These are phyloP conservation scores for Trichogramma evanescens DNA, from an alignment of 2,888 invertebrate genomes.

Conservation along the genomic window DNA sequence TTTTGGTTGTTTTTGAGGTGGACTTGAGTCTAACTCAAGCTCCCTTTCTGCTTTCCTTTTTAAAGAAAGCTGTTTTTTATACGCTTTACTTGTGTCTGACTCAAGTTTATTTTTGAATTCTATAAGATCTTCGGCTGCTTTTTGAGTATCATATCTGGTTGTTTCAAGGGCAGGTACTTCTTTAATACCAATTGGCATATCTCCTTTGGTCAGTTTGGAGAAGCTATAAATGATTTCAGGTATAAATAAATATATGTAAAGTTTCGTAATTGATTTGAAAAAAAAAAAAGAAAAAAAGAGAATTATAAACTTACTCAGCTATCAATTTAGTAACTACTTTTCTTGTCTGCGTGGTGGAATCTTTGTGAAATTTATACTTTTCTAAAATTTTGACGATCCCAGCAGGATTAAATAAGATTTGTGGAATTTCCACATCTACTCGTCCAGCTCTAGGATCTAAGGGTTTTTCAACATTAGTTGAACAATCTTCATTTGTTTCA, in stretches of 20 bases:
- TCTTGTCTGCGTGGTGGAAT: conserved; percentile 53
- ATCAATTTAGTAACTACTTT: conserved; percentile 52
- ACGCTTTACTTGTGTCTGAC: conserved; percentile 31
- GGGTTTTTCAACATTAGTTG: conserved; percentile 28
- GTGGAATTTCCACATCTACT: conserved; percentile 66
- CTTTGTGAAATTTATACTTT: conserved; percentile 48
- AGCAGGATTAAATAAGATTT: conserved; percentile 59
- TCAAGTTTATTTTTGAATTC: conserved; percentile 51
- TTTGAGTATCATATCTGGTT: conserved; percentile 37
- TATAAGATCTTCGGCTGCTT: conserved; percentile 46
- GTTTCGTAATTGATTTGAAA: not conserved
- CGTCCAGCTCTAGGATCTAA: conserved; percentile 77
- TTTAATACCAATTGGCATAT: conserved; percentile 63
- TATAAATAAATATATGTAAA: conserved; percentile 5
- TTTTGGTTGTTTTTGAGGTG: not conserved
- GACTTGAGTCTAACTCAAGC: conserved; percentile 11
- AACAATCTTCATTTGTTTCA: conserved; percentile 44
- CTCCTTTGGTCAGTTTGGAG: conserved; percentile 53
- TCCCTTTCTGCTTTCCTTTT: conserved; percentile 18
- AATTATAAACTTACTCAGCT: conserved; percentile 46
- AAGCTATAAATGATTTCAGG: conserved; percentile 51
- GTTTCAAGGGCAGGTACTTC: conserved; percentile 45
- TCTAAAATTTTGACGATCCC: conserved; percentile 54
- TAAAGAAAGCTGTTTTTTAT: not conserved
- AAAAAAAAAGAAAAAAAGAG: not conserved